Evolutionary conservation across 2,797 vertebrate species (phyloP), one percentile per base, ranked within the genome.

Genomic region (Xiphophorus birchmanni): DNA sequence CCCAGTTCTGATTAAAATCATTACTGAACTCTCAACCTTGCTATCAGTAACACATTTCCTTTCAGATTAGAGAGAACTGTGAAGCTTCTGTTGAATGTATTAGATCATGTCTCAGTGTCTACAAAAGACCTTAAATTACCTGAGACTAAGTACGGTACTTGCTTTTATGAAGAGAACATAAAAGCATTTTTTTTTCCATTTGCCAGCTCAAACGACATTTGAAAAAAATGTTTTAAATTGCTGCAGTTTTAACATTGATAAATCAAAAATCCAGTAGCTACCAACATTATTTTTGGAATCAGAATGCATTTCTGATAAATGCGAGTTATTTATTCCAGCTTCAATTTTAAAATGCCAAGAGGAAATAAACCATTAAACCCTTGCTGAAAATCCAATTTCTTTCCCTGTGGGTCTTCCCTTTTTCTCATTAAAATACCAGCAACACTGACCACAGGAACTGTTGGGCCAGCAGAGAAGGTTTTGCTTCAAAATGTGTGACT

Each of bases 41-140:
- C 82, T 87, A 88, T 91, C 88, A 88, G 85, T 88, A 86, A 52
- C 80, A 32, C 71, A 79, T 89, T 91, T 95, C 82, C 89, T 89
- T 37, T 90, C 77, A 83, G 77, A 76, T 83, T 52, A 75, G 77
- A 88, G 79, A 83, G 45, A 12, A 26, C 76, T 73, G 75, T 69
- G 81, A 84, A 83, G 78, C 74, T 54, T 74, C 21, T 76, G 65
- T 72, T 82, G 65, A 26, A 67, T 79, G 85, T 63, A 84, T 76
- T 80, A 85, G 86, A 90, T 92, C 85, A 72, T 65, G 40, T 93
- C 93, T 90, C 91, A 85, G 81, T 76, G 80, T 40, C 72, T 86
- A 79, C 54, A 50, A 69, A 72, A 60, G 72, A 35, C 74, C 81
- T 83, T 90, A 77, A 87, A 90, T 80, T 80, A 85, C 82, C 88